Base-by-base conservation (phyloP, 2,888 invertebrate species). In the Alcis repandata region DNA sequence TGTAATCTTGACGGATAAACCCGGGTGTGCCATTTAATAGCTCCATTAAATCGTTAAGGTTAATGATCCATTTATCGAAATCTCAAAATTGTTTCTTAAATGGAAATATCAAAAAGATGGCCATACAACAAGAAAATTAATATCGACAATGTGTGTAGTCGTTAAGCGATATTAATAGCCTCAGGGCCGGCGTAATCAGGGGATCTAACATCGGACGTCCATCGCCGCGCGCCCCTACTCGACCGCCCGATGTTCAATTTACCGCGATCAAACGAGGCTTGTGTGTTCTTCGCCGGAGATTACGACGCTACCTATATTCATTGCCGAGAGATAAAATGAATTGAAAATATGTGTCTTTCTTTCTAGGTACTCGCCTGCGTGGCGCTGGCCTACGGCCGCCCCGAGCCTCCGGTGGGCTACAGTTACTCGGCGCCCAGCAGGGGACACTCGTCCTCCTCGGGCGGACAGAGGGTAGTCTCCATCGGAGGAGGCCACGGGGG, bases 391-490 rank as follows among this genome's bases (percentile, higher is more conserved):
- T 88, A 88, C 56, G 93, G 89, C 73, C 92, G 93, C 58, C 93
- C 93, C 20, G 93, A 93, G 74, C 91, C 93, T n/a, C 93, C 93
- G 52, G 90, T 91, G 20, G 93, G 93, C 66, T 94, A 94, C 83
- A 90, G 88, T 79, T 93, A 93, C 77, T 89, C 91, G 1, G 87
- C 90, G 32, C 92, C 92, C 15, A 76, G 84, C 69, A 69, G 80
- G 33, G 79, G 80, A 71, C 84, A 85, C 73, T 76, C 83, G 8
- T 81, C 82, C 20, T 84, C 82, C 20, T 87, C 89, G 13, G 85
- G 87, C 32, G 85, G 87, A 8, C 83, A 83, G 65, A 76, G 83
- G 38, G 71, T 75, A 2, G 68, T 83, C 43, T 86, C 87, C 13
- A 74, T 84, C 10, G 88, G 88, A 11, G 85, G 86, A 52, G 72